Conservation (phyloP, 1,140 invertebrate species). For the Laupala kohalensis region DNA sequence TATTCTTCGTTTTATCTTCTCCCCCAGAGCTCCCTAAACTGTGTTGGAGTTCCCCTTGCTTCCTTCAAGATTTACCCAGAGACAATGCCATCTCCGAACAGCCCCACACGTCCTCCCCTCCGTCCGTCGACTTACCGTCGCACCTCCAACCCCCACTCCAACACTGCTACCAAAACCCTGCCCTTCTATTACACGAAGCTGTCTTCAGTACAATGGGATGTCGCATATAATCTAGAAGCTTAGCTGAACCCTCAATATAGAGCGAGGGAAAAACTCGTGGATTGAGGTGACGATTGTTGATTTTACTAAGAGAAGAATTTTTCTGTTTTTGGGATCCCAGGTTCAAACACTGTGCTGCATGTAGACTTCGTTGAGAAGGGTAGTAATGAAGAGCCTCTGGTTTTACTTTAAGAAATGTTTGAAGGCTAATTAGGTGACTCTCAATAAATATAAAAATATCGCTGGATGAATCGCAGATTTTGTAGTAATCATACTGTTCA, state of each 20-base stretch:
- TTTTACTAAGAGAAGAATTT: background rate
- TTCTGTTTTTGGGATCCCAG: background rate
- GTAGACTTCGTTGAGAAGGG: too few species aligned
- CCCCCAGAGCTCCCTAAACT: background rate
- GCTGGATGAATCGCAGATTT: too few species aligned
- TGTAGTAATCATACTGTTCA: too few species aligned
- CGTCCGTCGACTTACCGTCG: too few species aligned
- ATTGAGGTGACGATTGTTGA: background rate
- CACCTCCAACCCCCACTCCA: background rate
- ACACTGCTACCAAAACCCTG: background rate
- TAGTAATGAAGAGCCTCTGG: too few species aligned
- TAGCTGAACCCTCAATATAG: background rate
- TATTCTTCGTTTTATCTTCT: background rate
- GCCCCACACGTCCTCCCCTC: too few species aligned
- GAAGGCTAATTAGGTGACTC: too few species aligned
- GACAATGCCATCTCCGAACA: background rate
- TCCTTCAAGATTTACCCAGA: background rate
- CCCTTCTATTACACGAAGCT: background rate
- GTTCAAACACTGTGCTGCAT: too few species aligned
- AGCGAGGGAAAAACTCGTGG: background rate
- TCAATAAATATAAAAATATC: too few species aligned
- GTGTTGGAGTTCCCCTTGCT: too few species aligned
- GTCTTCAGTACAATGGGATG: background rate
- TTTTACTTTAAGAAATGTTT: too few species aligned
- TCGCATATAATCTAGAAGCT: background rate